Conservation (phyloP, 2,113 vertebrate species). For the Myocastor coypus region DNA sequence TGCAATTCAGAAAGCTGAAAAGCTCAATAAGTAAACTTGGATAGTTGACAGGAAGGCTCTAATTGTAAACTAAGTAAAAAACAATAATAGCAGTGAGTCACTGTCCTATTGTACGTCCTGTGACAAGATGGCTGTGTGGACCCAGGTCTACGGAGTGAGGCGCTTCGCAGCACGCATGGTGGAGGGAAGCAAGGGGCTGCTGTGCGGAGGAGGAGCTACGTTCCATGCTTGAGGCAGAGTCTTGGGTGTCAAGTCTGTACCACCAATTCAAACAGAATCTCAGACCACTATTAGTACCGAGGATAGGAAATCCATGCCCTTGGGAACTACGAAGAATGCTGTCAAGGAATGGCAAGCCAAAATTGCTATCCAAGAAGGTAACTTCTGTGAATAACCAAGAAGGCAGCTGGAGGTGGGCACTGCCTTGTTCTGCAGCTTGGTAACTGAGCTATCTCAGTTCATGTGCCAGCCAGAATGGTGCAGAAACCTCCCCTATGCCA, state of each 20-base stretch:
- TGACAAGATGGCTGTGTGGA: background rate
- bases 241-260: background rate
- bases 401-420: background rate
- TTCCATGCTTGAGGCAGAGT: background rate
- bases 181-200: background rate
- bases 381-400: background rate
- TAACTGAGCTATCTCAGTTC: background rate
- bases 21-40: background rate
- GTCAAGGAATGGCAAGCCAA: background rate
- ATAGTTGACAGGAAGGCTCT: background rate
- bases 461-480: background rate
- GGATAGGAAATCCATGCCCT: background rate
- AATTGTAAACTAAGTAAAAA: background rate
- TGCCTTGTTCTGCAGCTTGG: background rate
- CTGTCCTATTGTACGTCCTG: background rate
- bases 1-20: background rate
- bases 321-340: background rate
- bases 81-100: rapidly evolving
- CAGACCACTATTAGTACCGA: background rate
- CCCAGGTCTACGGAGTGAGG: background rate
- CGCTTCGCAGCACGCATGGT: background rate
- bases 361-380: background rate
- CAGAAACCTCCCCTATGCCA: background rate
- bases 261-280: background rate
- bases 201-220: background rate